phyloP scores from a whole-genome alignment of 2,797 vertebrate genomes.

The Arremon brunneinucha region DNA sequence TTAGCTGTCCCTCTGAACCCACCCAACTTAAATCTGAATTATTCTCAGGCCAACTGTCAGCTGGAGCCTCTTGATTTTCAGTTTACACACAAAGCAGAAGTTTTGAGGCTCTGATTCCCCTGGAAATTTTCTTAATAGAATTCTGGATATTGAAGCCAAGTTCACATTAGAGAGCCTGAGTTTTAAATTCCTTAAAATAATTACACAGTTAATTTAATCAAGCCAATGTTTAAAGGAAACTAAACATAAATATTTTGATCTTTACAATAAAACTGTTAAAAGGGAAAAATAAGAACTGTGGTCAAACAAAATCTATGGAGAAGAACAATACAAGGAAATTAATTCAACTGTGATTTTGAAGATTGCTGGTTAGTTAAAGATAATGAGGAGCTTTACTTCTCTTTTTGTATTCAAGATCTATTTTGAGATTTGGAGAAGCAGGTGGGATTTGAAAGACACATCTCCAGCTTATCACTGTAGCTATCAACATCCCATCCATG shows the following conservation, averaged over 20 bases:
- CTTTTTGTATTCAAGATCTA: conserved; percentile 13
- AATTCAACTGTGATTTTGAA: conserved; percentile 12
- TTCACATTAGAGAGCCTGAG: not conserved
- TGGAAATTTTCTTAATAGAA: not conserved
- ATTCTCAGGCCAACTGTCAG: not conserved
- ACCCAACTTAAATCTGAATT: not conserved
- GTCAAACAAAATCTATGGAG: not conserved
- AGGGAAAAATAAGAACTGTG: not conserved
- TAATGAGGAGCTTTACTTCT: conserved; percentile 26
- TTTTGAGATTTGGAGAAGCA: conserved; percentile 20
- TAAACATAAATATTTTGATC: conserved; percentile 39
- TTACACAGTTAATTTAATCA: conserved; percentile 41
- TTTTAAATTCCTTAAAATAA: conserved; percentile 27
- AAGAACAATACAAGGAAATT: conserved; percentile 29
- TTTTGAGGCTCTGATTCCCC: not conserved
- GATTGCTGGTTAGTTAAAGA: conserved; percentile 16
- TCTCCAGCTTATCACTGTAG: not conserved
- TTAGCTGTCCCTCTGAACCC: not conserved
- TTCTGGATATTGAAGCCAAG: not conserved
- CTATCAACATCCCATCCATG: not conserved
- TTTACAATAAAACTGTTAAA: not conserved
- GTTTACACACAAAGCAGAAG: not conserved
- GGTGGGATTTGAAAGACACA: conserved; percentile 14
- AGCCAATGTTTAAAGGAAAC: conserved; percentile 16
- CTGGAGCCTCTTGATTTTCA: not conserved